These are phyloP conservation scores for Sinelater perroti DNA, from an alignment of 2,888 invertebrate species.

Conservation along the genomic window DNA sequence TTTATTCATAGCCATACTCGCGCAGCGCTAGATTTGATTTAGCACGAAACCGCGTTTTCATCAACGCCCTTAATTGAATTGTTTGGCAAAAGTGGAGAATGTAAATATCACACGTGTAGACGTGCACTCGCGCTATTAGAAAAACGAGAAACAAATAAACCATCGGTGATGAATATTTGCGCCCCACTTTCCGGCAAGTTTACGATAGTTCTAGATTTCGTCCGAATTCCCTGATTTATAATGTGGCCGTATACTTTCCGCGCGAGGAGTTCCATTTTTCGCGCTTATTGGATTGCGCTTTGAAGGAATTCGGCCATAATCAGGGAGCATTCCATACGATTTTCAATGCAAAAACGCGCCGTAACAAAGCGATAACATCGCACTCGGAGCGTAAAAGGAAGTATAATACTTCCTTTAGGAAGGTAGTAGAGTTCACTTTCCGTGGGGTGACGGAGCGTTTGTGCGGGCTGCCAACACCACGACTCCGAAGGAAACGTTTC, in stretches of 20 bases:
- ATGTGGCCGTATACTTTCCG: constrained; percentile 16
- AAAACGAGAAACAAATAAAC: constrained; percentile 16
- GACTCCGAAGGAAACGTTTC: constrained; percentile 52
- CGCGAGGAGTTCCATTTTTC: constrained; percentile 8
- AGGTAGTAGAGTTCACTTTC: constrained; percentile 49
- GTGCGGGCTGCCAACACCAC: constrained; percentile 52
- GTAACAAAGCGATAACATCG: constrained; percentile 47
- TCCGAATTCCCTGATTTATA: constrained; percentile 22
- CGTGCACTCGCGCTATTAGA: constrained; percentile 17
- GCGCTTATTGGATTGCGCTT: constrained; percentile 25
- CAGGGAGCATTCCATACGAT: constrained; percentile 27
- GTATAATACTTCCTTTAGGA: constrained; percentile 49
- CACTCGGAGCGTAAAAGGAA: constrained; percentile 44
- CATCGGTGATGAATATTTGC: constrained; percentile 18
- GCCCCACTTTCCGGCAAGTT: constrained; percentile 17
- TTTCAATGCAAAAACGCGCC: constrained; percentile 38
- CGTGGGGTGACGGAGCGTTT: constrained; percentile 46
- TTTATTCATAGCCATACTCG: constrained; percentile 11
- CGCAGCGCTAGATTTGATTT: constrained; percentile 23
- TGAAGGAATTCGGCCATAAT: constrained; percentile 23
- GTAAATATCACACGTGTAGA: constrained; percentile 15
- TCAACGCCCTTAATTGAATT: constrained; percentile 20
- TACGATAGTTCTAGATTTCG: constrained; percentile 16
- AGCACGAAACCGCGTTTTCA: constrained; percentile 11
- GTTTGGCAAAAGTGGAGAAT: constrained; percentile 18